phyloP scores from a whole-genome alignment of 2,888 invertebrate genomes.

The Chrysotoxum bicinctum region DNA sequence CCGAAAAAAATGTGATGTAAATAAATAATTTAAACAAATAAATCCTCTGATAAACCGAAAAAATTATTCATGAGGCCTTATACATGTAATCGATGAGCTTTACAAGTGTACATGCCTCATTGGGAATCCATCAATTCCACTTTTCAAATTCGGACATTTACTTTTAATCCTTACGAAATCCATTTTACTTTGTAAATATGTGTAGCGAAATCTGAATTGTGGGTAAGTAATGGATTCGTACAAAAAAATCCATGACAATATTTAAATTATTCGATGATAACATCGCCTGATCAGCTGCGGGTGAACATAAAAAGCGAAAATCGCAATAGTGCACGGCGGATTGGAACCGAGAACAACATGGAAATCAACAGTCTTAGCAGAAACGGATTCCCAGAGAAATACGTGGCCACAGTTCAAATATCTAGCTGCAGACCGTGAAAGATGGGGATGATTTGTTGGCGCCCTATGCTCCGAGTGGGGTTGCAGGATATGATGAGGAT shows the following conservation, averaged over 20 bases:
- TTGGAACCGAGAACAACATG: too few species aligned
- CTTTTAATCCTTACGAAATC: slow-evolving; percentile 59
- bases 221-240: background rate
- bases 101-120: slow-evolving; percentile 43
- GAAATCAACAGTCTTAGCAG: too few species aligned
- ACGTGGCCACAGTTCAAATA: too few species aligned
- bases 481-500: too few species aligned
- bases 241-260: background rate
- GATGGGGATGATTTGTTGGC: too few species aligned
- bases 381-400: too few species aligned
- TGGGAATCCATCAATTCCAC: slow-evolving; percentile 54
- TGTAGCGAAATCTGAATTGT: background rate
- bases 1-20: background rate
- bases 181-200: slow-evolving; percentile 29
- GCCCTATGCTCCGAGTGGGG: too few species aligned
- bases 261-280: too few species aligned
- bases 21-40: slow-evolving; percentile 24
- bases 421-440: too few species aligned
- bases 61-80: slow-evolving; percentile 24
- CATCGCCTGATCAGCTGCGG: too few species aligned
- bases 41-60: slow-evolving; percentile 25
- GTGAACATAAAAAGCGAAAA: too few species aligned
- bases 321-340: too few species aligned
- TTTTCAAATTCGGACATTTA: slow-evolving; percentile 59
- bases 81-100: slow-evolving; percentile 49